Base-by-base conservation (phyloP, 1,140 invertebrate species). In the Platyscapa corneri region DNA sequence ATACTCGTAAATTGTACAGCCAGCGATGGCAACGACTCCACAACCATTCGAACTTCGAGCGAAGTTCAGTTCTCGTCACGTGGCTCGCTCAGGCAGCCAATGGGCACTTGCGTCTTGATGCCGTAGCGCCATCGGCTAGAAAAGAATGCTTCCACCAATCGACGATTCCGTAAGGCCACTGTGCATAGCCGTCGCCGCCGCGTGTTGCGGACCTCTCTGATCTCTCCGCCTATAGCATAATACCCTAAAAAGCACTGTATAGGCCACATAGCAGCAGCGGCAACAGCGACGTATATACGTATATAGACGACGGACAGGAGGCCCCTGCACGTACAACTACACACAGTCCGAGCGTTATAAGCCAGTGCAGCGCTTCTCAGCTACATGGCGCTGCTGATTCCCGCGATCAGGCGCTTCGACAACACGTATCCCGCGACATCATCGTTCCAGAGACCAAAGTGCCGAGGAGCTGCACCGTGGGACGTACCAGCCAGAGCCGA, bases 101-200 rank as follows among this genome's bases (percentile, higher is more conserved):
- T 88, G 67, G 56, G 60, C 23, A 46, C 20, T 67, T 30, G 83
- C 84, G 87, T 85, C 84, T 78, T 64, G 49, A 53, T 39, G 64
- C 64, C 79, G 79, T 70, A 39, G 79, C 64, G 64, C 79, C 79
- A 27, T 81, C 60, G 42, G 56, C 46, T 49, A 56, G 23, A 5
- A 18, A 79, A 10, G 32, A 16, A 20, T 42, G 23, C 0, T 39
- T 39, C 53, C 56, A 65, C 82, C 82, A 83, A 83, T 83, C 42
- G 2, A 20, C 37, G 18, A 3, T 6, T 5, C 56, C 32, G 72
- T 65, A 56, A 30, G 42, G 74, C 64, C 60, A 34, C 60, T 46
- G 65, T 60, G 72, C 46, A 30, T n/a, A 32, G 56, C 32, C 67
- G 60, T 56, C 56, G 60, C 53, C 37, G 70, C 53, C 32, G 75